Base-by-base conservation (phyloP, 2,888 invertebrate species). In the Limenitis camilla region DNA sequence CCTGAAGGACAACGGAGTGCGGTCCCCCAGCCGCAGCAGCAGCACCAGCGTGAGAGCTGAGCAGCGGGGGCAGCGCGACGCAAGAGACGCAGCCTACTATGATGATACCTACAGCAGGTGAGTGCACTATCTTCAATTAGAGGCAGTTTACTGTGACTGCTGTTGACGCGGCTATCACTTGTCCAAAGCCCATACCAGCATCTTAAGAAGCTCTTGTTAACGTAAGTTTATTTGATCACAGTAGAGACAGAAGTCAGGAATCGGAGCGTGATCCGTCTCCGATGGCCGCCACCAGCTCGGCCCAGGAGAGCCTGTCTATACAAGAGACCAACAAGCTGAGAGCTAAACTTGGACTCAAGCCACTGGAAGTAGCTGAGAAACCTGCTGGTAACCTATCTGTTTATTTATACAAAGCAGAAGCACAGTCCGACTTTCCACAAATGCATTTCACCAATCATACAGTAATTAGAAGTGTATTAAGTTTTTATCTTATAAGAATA, bases 281-380 rank as follows among this genome's bases (percentile, higher is more conserved):
- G 2, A 49, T 53, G n/a, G 57, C 64, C 3, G 61, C 80, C 69
- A 59, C 78, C 70, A 40, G 81, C 77, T 44, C 82, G 71, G 71
- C 90, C 78, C 67, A 92, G 89, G 65, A 80, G 60, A 80, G 78
- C 60, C 82, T 96, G 11, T 95, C 96, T 1, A 89, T 96, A 43
- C 92, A 93, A 48, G 96, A 95, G 66, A 96, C 95, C 5, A 98
- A 98, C 80, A 94, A 93, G 62, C 82, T 99, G 8, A 89, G 99
- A 67, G 95, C 95, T 1, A 97, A 97, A 75, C 89, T 99, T 28
- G 99, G 99, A 0, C 86, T 99, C 33, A 97, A 97, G 72, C 99
- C 98, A 0, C 84, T 99, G 4, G 94, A 97, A 66, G 82, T 93
- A 0, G 87, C 89, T 9, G 83, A 81, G 66, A 69, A 81, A 61